Base-by-base conservation (phyloP, 2,888 invertebrate species). In the Hybos culiciformis region DNA sequence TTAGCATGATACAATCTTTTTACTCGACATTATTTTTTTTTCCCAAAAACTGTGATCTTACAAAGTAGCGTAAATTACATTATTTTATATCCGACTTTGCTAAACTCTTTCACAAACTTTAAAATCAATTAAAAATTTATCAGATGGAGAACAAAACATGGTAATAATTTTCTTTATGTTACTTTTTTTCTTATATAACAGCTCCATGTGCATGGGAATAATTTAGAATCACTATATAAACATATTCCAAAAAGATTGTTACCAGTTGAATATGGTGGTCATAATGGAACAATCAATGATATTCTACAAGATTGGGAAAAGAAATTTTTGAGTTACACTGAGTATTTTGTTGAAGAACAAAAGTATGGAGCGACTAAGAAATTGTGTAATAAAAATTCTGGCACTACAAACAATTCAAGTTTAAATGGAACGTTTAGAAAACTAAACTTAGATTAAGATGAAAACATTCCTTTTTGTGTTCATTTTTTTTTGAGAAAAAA, bases 221-320 rank as follows among this genome's bases (percentile, higher is more conserved):
- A 72, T 51, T 64, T 70, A 44, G 72, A 75, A 1, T 70, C 70
- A 19, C 62, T 81, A 39, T 73, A 73, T 51, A 64, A 75, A 51
- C 54, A 68, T 38, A 66, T 80, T 17, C 74, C 78, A 1, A 70
- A 71, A 50, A 67, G 71, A 3, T 62, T 73, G 34, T 60, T 81
- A 37, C 80, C 80, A 1, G 59, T 58, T 8, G 80, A 81, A 55
- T 80, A 80, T 54, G 80, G 80, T 11, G 81, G 81, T 26, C 68
- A 68, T 11, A 70, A 69, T 45, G 70, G 71, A 51, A 63, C 69
- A 31, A 57, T 74, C 39, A 51, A 59, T 42, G 57, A 61, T 45
- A 57, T 65, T 6, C 56, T 60, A 15, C 48, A 53, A 9, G 54
- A 54, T 5, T 67, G 65, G 66, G 59, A 59, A 39, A 54, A 58